Percentiles rank a stretch among this genome's conserved stretches.
phyloP scores from a whole-genome alignment of 2,113 vertebrate genomes.

The Python bivittatus region DNA sequence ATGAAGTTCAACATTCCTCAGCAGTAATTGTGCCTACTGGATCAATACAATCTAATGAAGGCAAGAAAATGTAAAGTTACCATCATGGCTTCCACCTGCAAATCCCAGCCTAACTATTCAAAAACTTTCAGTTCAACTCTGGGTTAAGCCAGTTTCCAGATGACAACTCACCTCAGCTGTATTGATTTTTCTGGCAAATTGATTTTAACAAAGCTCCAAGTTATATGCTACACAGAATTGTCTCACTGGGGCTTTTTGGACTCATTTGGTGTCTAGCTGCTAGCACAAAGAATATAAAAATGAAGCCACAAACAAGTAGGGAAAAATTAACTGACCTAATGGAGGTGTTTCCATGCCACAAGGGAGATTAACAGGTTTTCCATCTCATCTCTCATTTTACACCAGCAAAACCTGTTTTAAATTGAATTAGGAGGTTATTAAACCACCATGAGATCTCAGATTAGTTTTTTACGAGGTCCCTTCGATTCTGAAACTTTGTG shows the following conservation, averaged over 20 bases:
- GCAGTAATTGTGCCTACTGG: too few relatives aligned
- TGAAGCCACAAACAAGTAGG: not conserved
- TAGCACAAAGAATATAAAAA: not conserved
- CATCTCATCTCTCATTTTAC: not conserved
- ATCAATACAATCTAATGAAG: too few relatives aligned
- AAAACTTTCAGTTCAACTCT: too few relatives aligned
- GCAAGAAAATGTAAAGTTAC: too few relatives aligned
- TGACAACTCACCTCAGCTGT: too few relatives aligned
- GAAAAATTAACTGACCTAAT: not conserved
- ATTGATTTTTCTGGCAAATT: too few relatives aligned
- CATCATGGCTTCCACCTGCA: too few relatives aligned
- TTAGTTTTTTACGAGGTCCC: slow-evolving; percentile 1
- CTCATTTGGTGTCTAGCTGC: not conserved
- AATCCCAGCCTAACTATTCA: too few relatives aligned
- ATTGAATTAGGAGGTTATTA: not conserved
- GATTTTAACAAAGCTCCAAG: too few relatives aligned
- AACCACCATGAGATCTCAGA: not conserved
- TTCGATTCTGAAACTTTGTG: not conserved
- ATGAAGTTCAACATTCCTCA: too few relatives aligned
- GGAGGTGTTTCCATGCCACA: not conserved
- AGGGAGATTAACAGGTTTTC: not conserved
- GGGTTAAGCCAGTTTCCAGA: too few relatives aligned
- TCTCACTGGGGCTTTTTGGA: too few relatives aligned
- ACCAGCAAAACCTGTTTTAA: not conserved
- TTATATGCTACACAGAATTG: not conserved